Evolutionary conservation across 2,888 invertebrate species (phyloP).

Genomic region (Yponomeuta evonymella): DNA sequence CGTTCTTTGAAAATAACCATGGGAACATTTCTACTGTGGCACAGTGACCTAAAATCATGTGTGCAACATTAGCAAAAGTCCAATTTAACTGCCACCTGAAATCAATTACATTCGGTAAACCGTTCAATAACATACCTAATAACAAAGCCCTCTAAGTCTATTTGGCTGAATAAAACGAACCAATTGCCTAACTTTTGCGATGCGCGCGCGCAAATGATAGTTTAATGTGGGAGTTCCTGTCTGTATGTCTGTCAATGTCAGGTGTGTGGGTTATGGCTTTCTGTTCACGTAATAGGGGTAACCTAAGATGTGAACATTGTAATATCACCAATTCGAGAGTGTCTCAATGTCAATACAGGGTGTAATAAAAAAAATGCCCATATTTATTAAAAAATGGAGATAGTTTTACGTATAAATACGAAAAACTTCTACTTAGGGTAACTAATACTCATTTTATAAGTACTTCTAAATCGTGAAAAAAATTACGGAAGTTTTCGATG

Average conservation of each 20-base stretch:
- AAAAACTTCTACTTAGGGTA: too few relatives aligned
- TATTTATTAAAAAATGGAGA: too few relatives aligned
- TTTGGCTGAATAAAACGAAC: background rate
- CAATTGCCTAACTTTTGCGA: constrained; percentile 30
- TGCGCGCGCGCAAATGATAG: constrained; percentile 37
- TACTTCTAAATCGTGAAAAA: too few relatives aligned
- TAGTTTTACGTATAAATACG: too few relatives aligned
- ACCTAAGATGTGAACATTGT: background rate
- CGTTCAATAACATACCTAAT: background rate
- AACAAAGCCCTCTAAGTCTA: background rate
- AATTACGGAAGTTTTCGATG: too few relatives aligned
- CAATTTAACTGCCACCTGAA: background rate
- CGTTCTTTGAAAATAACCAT: too few relatives aligned
- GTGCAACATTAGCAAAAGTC: background rate
- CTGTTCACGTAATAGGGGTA: background rate
- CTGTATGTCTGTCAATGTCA: constrained; percentile 34
- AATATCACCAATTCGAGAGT: too few relatives aligned
- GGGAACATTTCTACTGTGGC: too few relatives aligned
- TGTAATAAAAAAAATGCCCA: too few relatives aligned
- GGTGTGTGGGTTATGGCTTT: constrained; percentile 22
- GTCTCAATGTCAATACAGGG: too few relatives aligned
- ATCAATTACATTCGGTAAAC: background rate
- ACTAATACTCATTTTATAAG: too few relatives aligned
- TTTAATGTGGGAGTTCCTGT: constrained; percentile 50
- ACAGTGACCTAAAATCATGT: too few relatives aligned